These are phyloP conservation scores for Caloenas nicobarica DNA, from an alignment of 2,113 vertebrate genomes.

Conservation along the genomic window DNA sequence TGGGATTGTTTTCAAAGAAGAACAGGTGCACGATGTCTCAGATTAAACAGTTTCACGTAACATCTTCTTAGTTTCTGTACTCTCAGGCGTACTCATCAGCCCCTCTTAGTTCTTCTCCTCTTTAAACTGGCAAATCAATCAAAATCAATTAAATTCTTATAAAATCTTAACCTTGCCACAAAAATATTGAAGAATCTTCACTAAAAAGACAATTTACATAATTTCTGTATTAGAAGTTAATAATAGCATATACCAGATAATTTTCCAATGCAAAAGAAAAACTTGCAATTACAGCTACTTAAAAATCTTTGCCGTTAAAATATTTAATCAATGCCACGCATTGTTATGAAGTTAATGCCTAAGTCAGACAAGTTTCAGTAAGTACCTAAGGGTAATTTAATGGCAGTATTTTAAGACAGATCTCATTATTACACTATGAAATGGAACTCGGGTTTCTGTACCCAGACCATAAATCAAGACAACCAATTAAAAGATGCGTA, in stretches of 20 bases:
- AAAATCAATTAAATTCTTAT: background rate
- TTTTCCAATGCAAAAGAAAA: background rate
- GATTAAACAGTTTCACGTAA: background rate
- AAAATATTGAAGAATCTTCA: background rate
- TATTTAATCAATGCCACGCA: background rate
- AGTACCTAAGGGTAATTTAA: background rate
- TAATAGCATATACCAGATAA: background rate
- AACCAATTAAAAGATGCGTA: background rate
- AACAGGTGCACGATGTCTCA: constrained; percentile 7
- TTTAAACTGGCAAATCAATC: background rate
- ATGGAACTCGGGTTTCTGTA: background rate
- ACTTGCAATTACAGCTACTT: background rate
- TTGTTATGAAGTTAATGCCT: background rate
- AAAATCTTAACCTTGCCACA: background rate
- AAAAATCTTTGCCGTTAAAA: background rate
- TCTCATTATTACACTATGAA: background rate
- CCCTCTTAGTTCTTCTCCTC: background rate
- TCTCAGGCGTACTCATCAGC: background rate
- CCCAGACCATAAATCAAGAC: background rate
- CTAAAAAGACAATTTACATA: background rate
- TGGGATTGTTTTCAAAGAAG: background rate
- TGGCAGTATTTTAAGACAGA: background rate
- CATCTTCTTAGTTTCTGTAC: background rate
- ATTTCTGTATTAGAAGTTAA: background rate
- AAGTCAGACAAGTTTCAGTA: background rate